Conservation (phyloP, 92 coral and sea anemone species). For the Virgularia gustaviana region DNA sequence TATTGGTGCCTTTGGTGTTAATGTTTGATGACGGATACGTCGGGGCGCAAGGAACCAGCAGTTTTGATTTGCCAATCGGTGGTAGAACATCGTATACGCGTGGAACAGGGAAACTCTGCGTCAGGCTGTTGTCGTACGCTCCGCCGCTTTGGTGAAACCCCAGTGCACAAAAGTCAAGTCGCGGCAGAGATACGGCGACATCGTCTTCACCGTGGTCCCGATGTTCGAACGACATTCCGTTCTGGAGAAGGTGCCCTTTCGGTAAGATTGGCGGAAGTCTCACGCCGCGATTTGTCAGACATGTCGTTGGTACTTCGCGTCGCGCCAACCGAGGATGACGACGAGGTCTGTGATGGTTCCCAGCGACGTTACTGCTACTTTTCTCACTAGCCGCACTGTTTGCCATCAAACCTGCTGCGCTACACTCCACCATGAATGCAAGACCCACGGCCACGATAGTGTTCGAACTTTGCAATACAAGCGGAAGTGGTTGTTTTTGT, state of each 20-base stretch:
- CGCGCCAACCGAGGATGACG: too few relatives aligned
- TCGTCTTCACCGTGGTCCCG: not conserved
- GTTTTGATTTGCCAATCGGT: slow-evolving; percentile 58
- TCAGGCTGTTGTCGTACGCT: not conserved
- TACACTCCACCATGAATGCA: too few relatives aligned
- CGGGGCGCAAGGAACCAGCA: slow-evolving; percentile 7
- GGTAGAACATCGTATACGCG: slow-evolving; percentile 66
- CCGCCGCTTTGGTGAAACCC: not conserved
- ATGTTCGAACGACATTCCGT: slow-evolving; percentile 4
- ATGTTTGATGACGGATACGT: not conserved
- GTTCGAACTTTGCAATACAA: too few relatives aligned
- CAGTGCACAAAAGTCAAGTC: not conserved
- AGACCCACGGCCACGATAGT: too few relatives aligned
- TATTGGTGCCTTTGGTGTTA: not conserved
- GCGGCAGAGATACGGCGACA: not conserved
- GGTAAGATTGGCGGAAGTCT: slow-evolving; percentile 26
- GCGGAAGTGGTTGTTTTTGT: too few relatives aligned
- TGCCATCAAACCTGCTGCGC: too few relatives aligned
- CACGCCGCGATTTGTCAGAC: not conserved
- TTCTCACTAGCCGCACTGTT: too few relatives aligned
- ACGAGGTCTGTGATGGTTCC: too few relatives aligned
- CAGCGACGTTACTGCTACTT: too few relatives aligned
- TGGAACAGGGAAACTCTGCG: slow-evolving; percentile 31
- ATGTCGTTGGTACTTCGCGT: not conserved
- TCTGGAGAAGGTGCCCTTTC: not conserved